Conservation (phyloP, 2,113 vertebrate genomes). For the Kryptolebias marmoratus region DNA sequence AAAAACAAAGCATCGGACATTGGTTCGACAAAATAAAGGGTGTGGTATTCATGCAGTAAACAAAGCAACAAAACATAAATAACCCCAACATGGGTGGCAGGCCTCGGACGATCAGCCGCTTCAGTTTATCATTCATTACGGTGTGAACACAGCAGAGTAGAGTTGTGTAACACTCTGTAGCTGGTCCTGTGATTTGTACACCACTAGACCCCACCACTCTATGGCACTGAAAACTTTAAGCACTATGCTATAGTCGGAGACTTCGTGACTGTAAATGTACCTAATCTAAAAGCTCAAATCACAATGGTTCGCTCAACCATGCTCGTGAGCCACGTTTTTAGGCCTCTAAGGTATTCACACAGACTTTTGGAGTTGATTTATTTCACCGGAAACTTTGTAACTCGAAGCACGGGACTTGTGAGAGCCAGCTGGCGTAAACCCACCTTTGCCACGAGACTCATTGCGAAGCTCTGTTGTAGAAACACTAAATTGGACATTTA, state of each 20-base stretch:
- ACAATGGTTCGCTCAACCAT: slow-evolving; percentile 22
- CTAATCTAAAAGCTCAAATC: slow-evolving; percentile 23
- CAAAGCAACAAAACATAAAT: slow-evolving; percentile 46
- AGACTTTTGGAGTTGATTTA: neutral
- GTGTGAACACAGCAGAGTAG: slow-evolving; percentile 18
- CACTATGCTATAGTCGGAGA: slow-evolving; percentile 1
- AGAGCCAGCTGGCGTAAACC: neutral
- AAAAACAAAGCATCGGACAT: slow-evolving; percentile 23
- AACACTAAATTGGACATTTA: slow-evolving; percentile 39
- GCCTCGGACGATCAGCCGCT: slow-evolving; percentile 44
- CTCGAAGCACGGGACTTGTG: slow-evolving; percentile 1
- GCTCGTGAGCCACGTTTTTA: neutral
- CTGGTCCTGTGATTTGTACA: slow-evolving; percentile 48
- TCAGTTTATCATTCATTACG: slow-evolving; percentile 21
- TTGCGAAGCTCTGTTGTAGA: slow-evolving; percentile 36
- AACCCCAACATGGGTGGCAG: slow-evolving; percentile 38
- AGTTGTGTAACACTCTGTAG: slow-evolving; percentile 26
- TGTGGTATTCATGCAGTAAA: slow-evolving; percentile 59
- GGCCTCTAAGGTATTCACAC: slow-evolving; percentile 22
- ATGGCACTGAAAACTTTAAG: slow-evolving; percentile 57
- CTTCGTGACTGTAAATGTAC: slow-evolving; percentile 8
- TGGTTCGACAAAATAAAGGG: slow-evolving; percentile 24
- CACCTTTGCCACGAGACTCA: slow-evolving; percentile 25
- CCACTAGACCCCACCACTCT: slow-evolving; percentile 44
- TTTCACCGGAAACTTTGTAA: slow-evolving; percentile 17